Base-by-base conservation (phyloP, 2,797 vertebrate genomes). In the Coregonus suidteri region DNA sequence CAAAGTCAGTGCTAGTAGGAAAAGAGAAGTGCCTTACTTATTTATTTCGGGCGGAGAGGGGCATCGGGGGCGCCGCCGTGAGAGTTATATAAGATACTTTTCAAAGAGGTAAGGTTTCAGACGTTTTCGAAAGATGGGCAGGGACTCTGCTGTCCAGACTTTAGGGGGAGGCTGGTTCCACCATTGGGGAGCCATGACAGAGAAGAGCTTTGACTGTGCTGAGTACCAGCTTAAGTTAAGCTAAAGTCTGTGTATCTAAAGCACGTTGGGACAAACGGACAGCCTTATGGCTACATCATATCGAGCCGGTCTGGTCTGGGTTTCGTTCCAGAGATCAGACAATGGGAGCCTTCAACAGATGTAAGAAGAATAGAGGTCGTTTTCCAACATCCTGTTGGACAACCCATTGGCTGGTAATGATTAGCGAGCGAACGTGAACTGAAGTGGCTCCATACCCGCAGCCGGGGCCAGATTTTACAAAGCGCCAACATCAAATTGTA, bases 331-430 rank as follows among this genome's bases (percentile, higher is more conserved):
- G n/a, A 16, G 54, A 83, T 77, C 74, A 65, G 79, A 82, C 41
- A 78, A 64, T 52, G 5, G 16, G 73, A 76, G n/a, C 52, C 52
- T 83, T 81, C 41, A 3, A 47, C 41, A 47, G 41, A 83, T 85
- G 75, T 81, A 25, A 59, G 78, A 81, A 75, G 25, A 53, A 81
- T 75, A 69, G 41, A 69, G 68, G 25, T 15, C 77, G 53, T 75
- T 85, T 77, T 77, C 54, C 54, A 77, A 15, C 54, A 51, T 79
- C 77, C 81, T 80, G 76, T 59, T 56, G 15, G 16, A 69, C n/a
- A 64, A 18, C 20, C 13, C 30, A 83, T 53, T 77, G 73, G 69
- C 47, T 35, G 59, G 31, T 41, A 78, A 77, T 72, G 0, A 75
- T 75, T 76, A 69, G 67, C 34, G 34, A 52, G 34, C 31, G 77